Evolutionary conservation across 2,113 vertebrate genomes (phyloP).

Genomic region (Pseudopodoces humilis): DNA sequence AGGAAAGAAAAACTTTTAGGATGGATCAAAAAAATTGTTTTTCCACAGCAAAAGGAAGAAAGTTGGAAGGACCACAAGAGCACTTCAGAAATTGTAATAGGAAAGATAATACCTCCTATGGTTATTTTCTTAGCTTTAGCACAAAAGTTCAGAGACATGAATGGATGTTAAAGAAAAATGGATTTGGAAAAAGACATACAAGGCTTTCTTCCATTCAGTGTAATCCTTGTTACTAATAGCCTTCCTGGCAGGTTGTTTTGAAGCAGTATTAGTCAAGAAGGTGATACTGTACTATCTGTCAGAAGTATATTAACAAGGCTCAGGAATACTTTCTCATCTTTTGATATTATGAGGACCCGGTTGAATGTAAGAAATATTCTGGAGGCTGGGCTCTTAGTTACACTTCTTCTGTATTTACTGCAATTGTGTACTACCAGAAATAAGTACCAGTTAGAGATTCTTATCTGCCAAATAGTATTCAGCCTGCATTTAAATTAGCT

Average conservation of each 20-base stretch:
- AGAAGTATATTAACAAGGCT: conserved; percentile 55
- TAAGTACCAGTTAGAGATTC: not conserved
- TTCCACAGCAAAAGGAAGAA: conserved; percentile 48
- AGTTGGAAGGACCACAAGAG: conserved; percentile 16
- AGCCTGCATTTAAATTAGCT: not conserved
- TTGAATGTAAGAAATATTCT: not conserved
- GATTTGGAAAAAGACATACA: conserved; percentile 35
- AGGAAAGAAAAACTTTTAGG: not conserved
- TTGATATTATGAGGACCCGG: not conserved
- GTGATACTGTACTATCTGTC: conserved; percentile 20
- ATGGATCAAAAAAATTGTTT: conserved; percentile 33
- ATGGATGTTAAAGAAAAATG: conserved; percentile 64
- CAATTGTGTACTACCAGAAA: not conserved
- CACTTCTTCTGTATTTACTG: not conserved
- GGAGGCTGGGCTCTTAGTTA: not conserved
- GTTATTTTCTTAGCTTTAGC: conserved; percentile 55
- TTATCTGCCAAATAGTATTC: not conserved
- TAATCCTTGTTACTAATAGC: conserved; percentile 66
- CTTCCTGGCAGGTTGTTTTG: conserved; percentile 52
- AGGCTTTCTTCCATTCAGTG: conserved; percentile 31
- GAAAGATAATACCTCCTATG: conserved; percentile 49
- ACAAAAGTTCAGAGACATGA: conserved; percentile 57
- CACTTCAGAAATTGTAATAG: conserved; percentile 47
- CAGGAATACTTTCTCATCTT: conserved; percentile 46
- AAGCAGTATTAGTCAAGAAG: conserved; percentile 52